phyloP scores from a whole-genome alignment of 2,888 invertebrate species.

The Trichacis sp. region DNA sequence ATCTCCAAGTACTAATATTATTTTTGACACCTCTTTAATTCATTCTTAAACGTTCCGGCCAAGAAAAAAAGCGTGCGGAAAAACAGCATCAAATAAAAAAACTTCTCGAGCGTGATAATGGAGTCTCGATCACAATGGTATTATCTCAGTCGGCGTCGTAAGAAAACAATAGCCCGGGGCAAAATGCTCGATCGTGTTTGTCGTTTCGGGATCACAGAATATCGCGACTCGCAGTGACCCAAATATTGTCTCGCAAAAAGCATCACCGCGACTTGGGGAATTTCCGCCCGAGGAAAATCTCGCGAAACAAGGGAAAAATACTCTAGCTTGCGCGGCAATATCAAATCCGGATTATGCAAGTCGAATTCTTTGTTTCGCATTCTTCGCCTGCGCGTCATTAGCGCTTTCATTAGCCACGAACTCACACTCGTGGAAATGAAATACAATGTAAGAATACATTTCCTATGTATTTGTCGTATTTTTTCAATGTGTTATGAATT shows the following conservation, averaged over 20 bases:
- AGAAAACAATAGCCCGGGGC: slow-evolving; percentile 40
- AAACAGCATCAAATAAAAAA: slow-evolving; percentile 5
- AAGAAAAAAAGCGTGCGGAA: background rate
- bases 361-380: background rate
- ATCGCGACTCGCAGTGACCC: slow-evolving; percentile 41
- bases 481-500: too few relatives aligned
- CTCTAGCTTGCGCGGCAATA: slow-evolving; percentile 7
- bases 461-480: background rate
- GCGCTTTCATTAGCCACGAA: slow-evolving; percentile 1
- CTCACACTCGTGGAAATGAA: too few relatives aligned
- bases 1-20: too few relatives aligned
- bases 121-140: slow-evolving; percentile 1
- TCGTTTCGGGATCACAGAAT: slow-evolving; percentile 31
- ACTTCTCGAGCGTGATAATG: slow-evolving; percentile 1
- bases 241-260: slow-evolving; percentile 28
- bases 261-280: background rate
- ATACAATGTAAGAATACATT: too few relatives aligned
- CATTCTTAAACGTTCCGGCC: background rate
- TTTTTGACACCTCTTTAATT: too few relatives aligned
- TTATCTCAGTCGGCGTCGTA: slow-evolving; percentile 14
- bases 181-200: slow-evolving; percentile 39
- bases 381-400: background rate
- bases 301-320: slow-evolving; percentile 9
- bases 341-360: slow-evolving; percentile 16
- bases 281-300: background rate